Conservation (phyloP, 2,888 invertebrate species). For the Thymelicus lineola region DNA sequence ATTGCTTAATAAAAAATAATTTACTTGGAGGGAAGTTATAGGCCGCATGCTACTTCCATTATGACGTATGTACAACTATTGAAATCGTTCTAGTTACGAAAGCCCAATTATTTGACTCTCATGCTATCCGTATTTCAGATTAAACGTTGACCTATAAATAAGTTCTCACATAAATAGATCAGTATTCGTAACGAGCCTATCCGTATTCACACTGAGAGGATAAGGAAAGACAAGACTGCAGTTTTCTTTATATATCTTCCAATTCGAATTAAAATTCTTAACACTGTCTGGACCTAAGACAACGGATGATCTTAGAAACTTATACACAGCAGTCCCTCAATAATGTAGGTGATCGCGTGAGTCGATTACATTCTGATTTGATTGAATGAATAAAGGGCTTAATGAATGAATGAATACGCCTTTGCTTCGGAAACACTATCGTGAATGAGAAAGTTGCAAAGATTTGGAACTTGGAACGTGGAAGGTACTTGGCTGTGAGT, state of each 20-base stretch:
- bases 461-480: no score
- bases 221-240: neutral
- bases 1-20: neutral
- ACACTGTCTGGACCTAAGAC: neutral
- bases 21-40: neutral
- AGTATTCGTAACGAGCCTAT: constrained; percentile 23
- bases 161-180: constrained; percentile 33
- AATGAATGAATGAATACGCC: no score
- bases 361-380: no score
- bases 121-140: constrained; percentile 31
- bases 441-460: no score
- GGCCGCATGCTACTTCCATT: neutral
- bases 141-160: constrained; percentile 35
- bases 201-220: constrained; percentile 23
- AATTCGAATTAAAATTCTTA: neutral
- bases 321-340: no score
- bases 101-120: constrained; percentile 16
- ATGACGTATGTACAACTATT: neutral
- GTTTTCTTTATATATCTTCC: neutral
- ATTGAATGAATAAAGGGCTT: no score
- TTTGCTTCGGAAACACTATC: no score
- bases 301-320: no score
- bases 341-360: no score
- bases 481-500: no score
- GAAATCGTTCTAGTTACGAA: constrained; percentile 16